A percentile compares a stretch with the other conserved stretches of the same genome.
Conservation (phyloP, 2,888 invertebrate species). For the Ypsolopha sequella region DNA sequence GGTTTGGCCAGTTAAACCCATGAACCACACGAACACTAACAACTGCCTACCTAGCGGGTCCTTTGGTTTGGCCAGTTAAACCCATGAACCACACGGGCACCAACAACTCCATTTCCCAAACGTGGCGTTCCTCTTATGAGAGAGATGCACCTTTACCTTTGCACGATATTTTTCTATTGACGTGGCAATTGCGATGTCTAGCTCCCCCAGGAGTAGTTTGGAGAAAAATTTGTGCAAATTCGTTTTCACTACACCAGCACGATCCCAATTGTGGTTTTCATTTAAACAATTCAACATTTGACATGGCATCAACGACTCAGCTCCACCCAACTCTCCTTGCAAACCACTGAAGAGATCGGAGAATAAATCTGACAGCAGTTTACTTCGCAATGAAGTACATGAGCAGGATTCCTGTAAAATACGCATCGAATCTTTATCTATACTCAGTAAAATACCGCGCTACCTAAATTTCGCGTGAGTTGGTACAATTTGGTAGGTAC, state of each 20-base stretch:
- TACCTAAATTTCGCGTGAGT: too few relatives aligned
- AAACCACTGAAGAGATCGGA: conserved; percentile 46
- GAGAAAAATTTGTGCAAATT: conserved; percentile 42
- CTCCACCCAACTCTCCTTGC: conserved; percentile 33
- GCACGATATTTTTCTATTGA: conserved; percentile 56
- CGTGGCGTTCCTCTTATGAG: too few relatives aligned
- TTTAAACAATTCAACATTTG: conserved; percentile 53
- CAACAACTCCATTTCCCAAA: too few relatives aligned
- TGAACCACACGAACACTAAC: too few relatives aligned
- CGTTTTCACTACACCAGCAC: conserved; percentile 32
- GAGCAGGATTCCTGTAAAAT: conserved; percentile 45
- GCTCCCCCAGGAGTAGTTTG: conserved; percentile 39
- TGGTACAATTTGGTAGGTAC: too few relatives aligned
- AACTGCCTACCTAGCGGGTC: too few relatives aligned
- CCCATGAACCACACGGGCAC: too few relatives aligned
- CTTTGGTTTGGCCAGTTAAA: too few relatives aligned
- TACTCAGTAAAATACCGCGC: too few relatives aligned
- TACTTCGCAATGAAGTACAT: conserved; percentile 43
- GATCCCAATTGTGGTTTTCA: conserved; percentile 55
- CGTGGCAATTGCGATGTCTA: conserved; percentile 54
- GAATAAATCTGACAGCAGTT: conserved; percentile 39
- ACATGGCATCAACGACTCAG: conserved; percentile 44
- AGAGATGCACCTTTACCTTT: too few relatives aligned
- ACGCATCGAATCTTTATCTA: too few relatives aligned
- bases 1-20: too few relatives aligned